Evolutionary conservation across 1,140 invertebrate genomes (phyloP).

Genomic region (Hydropsyche tenuis): DNA sequence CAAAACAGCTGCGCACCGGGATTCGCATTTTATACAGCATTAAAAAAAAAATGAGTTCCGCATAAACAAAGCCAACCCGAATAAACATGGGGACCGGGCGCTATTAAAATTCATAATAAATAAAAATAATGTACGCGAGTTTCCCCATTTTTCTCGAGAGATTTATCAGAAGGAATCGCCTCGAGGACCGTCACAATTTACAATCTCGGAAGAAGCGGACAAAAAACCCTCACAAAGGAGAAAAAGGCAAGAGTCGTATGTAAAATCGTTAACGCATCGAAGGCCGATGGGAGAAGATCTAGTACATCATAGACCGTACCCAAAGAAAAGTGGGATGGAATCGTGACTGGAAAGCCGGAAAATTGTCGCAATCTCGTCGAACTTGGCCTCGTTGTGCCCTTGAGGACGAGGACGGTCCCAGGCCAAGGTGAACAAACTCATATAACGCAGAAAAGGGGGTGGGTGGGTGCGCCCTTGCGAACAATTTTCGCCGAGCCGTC

Average conservation of each 20-base stretch:
- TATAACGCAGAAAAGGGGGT: background rate
- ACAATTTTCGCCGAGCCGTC: too few relatives aligned
- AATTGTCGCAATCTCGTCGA: conserved; percentile 24
- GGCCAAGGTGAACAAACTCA: conserved; percentile 15
- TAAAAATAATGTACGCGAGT: conserved; percentile 17
- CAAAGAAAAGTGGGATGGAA: background rate
- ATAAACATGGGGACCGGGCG: background rate
- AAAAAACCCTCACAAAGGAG: background rate
- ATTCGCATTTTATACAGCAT: background rate
- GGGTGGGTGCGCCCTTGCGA: too few relatives aligned
- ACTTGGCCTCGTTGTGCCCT: conserved; percentile 6
- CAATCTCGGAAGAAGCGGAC: background rate
- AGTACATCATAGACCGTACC: background rate
- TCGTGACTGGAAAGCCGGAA: conserved; percentile 11
- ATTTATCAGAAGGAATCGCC: conserved; percentile 3
- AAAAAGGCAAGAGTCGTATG: background rate
- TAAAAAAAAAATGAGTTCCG: background rate
- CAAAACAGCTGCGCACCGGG: conserved; percentile 1
- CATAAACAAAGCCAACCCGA: background rate
- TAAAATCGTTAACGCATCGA: background rate
- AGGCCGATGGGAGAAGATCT: background rate
- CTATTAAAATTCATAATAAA: conserved; percentile 23
- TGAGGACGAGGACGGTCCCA: background rate
- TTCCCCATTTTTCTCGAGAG: conserved; percentile 6
- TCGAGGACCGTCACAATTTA: background rate